Evolutionary conservation across 1,140 invertebrate species (phyloP).

Genomic region (Cyrtorhinus lividipennis): DNA sequence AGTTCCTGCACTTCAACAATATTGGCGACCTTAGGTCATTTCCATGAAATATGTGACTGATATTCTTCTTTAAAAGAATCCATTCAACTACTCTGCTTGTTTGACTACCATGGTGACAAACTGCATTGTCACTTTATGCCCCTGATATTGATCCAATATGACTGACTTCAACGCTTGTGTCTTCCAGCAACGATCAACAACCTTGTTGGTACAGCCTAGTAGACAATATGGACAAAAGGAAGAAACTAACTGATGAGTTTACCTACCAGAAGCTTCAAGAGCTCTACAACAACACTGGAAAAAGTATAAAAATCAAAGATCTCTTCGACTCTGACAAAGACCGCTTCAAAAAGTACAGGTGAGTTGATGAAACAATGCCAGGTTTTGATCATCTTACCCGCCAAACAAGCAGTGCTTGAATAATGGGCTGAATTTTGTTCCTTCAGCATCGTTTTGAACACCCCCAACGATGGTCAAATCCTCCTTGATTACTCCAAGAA

Average conservation of each 20-base stretch:
- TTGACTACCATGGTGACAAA: too few species aligned
- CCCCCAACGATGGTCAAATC: conserved; percentile 73
- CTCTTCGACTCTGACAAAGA: conserved; percentile 59
- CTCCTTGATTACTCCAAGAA: conserved; percentile 96
- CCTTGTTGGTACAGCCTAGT: too few species aligned
- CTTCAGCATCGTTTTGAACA: conserved; percentile 53
- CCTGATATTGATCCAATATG: too few species aligned
- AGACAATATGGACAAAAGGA: conserved; percentile 35
- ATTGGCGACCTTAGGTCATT: too few species aligned
- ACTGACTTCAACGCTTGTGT: too few species aligned
- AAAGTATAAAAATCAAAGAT: conserved; percentile 58
- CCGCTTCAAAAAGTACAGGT: conserved; percentile 73
- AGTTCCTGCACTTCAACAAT: too few species aligned
- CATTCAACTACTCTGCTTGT: too few species aligned
- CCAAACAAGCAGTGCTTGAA: too few species aligned
- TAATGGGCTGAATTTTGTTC: conserved; percentile 20
- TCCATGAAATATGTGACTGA: too few species aligned
- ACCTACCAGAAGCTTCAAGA: conserved; percentile 15
- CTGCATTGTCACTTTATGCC: too few species aligned
- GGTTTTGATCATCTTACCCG: conserved; percentile 9
- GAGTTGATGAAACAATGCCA: conserved; percentile 20
- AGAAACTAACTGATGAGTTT: conserved; percentile 35
- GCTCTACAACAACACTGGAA: conserved; percentile 26
- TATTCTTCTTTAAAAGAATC: too few species aligned
- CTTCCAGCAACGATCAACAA: too few species aligned